Percentiles rank a stretch among this genome's conserved stretches.
These are phyloP conservation scores for Pachycephala philippinensis DNA, from an alignment of 2,113 vertebrate genomes.

Conservation along the genomic window DNA sequence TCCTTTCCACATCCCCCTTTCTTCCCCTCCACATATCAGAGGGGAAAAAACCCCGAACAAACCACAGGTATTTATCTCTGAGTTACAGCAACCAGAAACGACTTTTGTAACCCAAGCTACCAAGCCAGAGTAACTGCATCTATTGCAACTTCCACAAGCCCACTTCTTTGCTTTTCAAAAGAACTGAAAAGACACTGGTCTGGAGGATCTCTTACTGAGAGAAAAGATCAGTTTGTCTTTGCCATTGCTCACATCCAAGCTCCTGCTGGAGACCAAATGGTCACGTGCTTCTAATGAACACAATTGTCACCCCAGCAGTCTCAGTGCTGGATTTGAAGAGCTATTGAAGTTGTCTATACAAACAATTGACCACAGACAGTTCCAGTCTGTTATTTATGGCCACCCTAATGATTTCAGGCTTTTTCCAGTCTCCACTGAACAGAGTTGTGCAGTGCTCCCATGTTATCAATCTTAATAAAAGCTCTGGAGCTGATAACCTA, in stretches of 20 bases:
- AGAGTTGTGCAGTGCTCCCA: not conserved
- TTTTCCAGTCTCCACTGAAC: not conserved
- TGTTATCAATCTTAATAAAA: constrained; percentile 31
- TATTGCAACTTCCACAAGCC: not conserved
- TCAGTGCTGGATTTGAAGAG: not conserved
- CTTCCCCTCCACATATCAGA: not conserved
- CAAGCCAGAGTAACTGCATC: not conserved
- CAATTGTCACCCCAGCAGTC: not conserved
- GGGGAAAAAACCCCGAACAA: not conserved
- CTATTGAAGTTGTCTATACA: not conserved
- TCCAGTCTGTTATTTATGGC: not conserved
- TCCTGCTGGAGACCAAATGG: not conserved
- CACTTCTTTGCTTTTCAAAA: not conserved
- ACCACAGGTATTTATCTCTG: not conserved
- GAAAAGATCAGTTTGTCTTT: not conserved
- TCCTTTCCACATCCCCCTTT: accelerated
- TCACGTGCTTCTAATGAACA: not conserved
- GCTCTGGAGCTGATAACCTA: not conserved
- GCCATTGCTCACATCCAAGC: not conserved
- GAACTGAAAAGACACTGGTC: not conserved
- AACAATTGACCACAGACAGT: not conserved
- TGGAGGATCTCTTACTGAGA: not conserved
- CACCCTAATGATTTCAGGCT: not conserved
- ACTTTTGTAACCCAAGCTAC: not conserved
- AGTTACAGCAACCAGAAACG: not conserved